Percentiles rank a stretch among this genome's conserved stretches.
Evolutionary conservation across 92 coral and sea anemone genomes (phyloP).

Genomic region (Montipora capitata): DNA sequence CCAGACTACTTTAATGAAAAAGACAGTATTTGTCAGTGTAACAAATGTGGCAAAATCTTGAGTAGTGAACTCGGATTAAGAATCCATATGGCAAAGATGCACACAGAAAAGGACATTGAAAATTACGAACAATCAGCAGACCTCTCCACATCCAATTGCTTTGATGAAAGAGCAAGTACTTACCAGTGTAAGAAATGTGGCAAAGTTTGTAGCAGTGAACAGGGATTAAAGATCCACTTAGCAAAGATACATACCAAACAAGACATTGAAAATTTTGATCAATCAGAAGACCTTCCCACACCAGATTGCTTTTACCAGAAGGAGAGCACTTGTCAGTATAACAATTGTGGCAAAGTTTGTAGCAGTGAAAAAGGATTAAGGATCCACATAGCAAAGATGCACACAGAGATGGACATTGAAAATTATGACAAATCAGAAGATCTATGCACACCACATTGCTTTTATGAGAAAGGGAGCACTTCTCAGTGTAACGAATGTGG

Average conservation of each 20-base stretch:
- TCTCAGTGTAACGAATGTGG: background rate
- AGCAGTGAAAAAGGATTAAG: background rate
- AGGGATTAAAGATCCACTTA: background rate
- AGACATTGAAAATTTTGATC: background rate
- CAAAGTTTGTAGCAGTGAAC: background rate
- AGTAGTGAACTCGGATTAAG: too few relatives aligned
- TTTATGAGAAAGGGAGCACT: too few relatives aligned
- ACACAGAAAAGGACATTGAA: background rate
- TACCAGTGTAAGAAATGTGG: background rate
- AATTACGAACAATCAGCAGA: background rate
- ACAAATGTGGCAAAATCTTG: too few relatives aligned
- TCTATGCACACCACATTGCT: too few relatives aligned
- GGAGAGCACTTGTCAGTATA: background rate
- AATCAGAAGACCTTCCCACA: background rate
- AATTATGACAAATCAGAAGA: background rate
- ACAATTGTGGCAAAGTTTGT: background rate
- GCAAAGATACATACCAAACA: background rate
- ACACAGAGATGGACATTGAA: background rate
- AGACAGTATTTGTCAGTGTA: too few relatives aligned
- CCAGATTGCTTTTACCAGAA: background rate
- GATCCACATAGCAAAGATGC: background rate
- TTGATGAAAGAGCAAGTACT: background rate
- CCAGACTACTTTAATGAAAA: too few relatives aligned
- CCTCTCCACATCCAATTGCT: background rate
- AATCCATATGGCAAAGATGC: background rate